Percentiles rank a stretch among this genome's conserved stretches.
These are phyloP conservation scores for Drosophila asahinai DNA, from an alignment of 1,140 invertebrate genomes.

Conservation along the genomic window DNA sequence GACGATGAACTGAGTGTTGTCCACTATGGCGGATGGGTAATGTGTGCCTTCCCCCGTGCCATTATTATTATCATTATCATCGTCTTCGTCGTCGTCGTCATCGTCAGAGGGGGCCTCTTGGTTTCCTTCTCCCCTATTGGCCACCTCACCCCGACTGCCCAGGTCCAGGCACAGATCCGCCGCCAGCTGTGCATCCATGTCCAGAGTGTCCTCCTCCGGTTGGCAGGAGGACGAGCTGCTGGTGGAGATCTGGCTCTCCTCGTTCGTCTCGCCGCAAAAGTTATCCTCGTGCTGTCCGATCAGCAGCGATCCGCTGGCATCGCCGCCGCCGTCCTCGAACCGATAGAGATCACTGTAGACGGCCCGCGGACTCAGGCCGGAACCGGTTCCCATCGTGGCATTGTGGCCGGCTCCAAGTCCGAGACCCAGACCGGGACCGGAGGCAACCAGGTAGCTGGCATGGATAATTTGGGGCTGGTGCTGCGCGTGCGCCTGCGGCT, in stretches of 20 bases:
- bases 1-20: slow-evolving; percentile 4
- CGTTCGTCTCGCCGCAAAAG: slow-evolving; percentile 9
- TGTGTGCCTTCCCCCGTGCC: neutral
- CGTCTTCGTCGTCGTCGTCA: neutral
- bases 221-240: slow-evolving; percentile 18
- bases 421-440: neutral
- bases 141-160: neutral
- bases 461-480: slow-evolving; percentile 46
- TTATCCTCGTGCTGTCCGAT: slow-evolving; percentile 27
- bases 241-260: neutral
- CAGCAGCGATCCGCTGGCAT: slow-evolving; percentile 50
- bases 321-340: slow-evolving; percentile 62
- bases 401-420: neutral
- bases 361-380: slow-evolving; percentile 5
- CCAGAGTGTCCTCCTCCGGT: neutral
- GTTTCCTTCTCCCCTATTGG: neutral
- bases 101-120: neutral
- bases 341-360: slow-evolving; percentile 41
- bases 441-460: slow-evolving; percentile 31
- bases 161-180: neutral
- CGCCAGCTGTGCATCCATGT: neutral
- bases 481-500: slow-evolving; percentile 11
- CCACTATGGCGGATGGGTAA: neutral
- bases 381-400: neutral
- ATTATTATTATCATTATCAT: neutral